A percentile compares a stretch with the other conserved stretches of the same genome.
phyloP scores from a whole-genome alignment of 2,888 invertebrate species.

The Glyphotaelius pellucidus region DNA sequence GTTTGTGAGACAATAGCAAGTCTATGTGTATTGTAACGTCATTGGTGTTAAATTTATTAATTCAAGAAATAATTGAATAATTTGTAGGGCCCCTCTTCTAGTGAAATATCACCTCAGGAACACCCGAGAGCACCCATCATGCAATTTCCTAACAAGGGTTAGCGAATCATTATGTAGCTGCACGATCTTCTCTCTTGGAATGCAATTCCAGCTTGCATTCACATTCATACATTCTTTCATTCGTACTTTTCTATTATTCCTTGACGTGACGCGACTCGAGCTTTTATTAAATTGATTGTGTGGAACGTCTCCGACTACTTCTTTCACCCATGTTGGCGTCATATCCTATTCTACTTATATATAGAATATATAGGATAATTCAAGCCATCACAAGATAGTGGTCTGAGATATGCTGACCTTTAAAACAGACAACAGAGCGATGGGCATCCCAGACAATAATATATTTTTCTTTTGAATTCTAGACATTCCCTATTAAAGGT shows the following conservation, averaged over 20 bases:
- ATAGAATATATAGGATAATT: too few relatives aligned
- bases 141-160: too few relatives aligned
- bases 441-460: background rate
- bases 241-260: background rate
- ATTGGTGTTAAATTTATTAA: too few relatives aligned
- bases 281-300: background rate
- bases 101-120: too few relatives aligned
- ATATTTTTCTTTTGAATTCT: background rate
- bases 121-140: too few relatives aligned
- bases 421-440: background rate
- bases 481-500: background rate
- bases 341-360: background rate
- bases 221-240: background rate
- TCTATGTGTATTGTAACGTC: too few relatives aligned
- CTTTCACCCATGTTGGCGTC: background rate
- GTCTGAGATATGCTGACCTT: background rate
- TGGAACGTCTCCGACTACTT: background rate
- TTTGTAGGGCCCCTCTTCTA: too few relatives aligned
- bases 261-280: background rate
- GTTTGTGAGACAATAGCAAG: too few relatives aligned
- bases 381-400: background rate
- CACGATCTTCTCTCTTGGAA: too few relatives aligned
- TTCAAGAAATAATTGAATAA: too few relatives aligned
- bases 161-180: too few relatives aligned
- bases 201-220: too few relatives aligned